Evolutionary conservation across 2,888 invertebrate genomes (phyloP), one percentile per base, ranked within the genome.

Genomic region (Ephialtes manifestator): DNA sequence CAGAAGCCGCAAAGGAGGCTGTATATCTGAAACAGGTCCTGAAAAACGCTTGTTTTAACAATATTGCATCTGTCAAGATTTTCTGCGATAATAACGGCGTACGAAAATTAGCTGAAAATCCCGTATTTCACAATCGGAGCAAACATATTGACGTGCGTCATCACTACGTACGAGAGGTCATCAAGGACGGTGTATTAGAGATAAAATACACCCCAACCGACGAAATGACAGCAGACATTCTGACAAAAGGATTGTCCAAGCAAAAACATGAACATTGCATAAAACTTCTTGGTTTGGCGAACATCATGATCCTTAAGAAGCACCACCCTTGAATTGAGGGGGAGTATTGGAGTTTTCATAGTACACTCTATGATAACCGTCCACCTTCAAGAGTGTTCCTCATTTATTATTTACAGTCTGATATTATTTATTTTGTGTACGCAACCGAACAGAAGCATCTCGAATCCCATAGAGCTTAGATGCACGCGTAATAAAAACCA

Each of bases 191-290:
- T 10, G 13, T 15, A 13, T 11, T 79, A 5, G 4, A 60, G 24
- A 5, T 79, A 10, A 11, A 35, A 13, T 71, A 81, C 31, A 28
- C 43, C 28, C 63, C 51, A 24, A 81, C 81, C 13, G 35, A 39
- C 2, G 60, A 58, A 4, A 81, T 81, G 76, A 51, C 76, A 5
- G 81, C 76, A 2, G 81, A 81, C 43, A 7, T 81, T 5, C 15
- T 71, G 3, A 81, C 81, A 0, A 81, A 79, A n/a, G 55, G 46
- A 31, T 8, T 60, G n/a, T 8, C 68, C 24, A 46, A 48, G 68
- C 48, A 46, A 46, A 68, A 68, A 48, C 48, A 51, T 31, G 31
- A 5, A 5, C 31, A 31, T 5, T 31, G 31, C 31, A 31, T 31
- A 31, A n/a, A n/a, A n/a, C n/a, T n/a, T n/a, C n/a, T n/a, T n/a